phyloP scores from a whole-genome alignment of 2,888 invertebrate species.

The Morinoia aosen region DNA sequence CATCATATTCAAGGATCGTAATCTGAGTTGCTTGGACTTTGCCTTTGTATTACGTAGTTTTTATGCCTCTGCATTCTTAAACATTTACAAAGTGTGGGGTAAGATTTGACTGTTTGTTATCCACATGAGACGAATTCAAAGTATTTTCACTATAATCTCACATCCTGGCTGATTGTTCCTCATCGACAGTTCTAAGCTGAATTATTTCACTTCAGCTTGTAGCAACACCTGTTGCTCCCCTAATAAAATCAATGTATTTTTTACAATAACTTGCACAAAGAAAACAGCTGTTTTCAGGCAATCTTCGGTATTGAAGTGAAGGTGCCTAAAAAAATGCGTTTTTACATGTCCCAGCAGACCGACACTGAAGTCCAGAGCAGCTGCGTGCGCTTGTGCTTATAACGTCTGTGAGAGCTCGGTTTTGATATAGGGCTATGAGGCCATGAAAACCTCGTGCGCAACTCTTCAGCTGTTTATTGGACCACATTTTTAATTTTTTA shows the following conservation, averaged over 20 bases:
- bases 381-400: background rate
- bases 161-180: background rate
- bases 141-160: background rate
- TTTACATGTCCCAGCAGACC: background rate
- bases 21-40: too few species aligned
- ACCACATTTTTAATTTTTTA: background rate
- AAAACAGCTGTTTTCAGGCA: background rate
- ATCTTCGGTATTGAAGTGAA: background rate
- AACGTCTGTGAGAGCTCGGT: background rate
- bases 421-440: background rate
- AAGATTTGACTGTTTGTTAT: background rate
- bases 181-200: background rate
- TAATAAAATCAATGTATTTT: background rate
- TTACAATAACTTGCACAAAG: background rate
- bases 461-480: constrained; percentile 36
- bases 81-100: too few species aligned
- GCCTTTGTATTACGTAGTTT: too few species aligned
- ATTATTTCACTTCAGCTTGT: background rate
- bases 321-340: background rate
- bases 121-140: background rate
- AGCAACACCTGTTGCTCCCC: background rate
- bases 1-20: too few species aligned
- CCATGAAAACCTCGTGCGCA: background rate
- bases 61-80: too few species aligned
- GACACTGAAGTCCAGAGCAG: background rate